These are phyloP conservation scores for Herpetotheres cachinnans DNA, from an alignment of 2,113 vertebrate species.

Conservation along the genomic window DNA sequence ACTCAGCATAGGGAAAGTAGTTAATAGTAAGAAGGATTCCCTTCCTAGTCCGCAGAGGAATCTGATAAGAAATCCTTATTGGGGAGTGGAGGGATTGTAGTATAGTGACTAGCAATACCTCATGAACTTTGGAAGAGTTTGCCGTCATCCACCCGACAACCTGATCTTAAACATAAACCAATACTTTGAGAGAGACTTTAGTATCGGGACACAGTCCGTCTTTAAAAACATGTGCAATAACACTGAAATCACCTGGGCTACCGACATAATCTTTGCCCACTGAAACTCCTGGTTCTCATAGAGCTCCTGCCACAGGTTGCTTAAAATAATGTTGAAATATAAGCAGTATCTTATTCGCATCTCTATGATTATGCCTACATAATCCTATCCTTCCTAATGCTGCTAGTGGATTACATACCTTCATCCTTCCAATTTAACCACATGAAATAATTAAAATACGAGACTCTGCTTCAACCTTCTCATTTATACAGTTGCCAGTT, in stretches of 20 bases:
- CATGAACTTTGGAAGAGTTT: not conserved
- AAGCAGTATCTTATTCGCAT: not conserved
- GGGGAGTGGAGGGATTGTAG: too few species aligned
- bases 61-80: not conserved
- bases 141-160: not conserved
- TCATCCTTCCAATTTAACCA: not conserved
- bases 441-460: not conserved
- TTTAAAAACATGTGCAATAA: accelerated
- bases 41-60: not conserved
- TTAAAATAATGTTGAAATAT: not conserved
- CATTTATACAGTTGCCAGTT: not conserved
- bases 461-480: not conserved
- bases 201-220: not conserved
- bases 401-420: not conserved
- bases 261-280: not conserved
- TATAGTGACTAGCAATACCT: not conserved
- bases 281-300: not conserved
- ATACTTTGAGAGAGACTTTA: not conserved
- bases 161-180: not conserved
- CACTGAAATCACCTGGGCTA: not conserved
- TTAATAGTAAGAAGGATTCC: not conserved
- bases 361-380: not conserved
- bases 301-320: not conserved
- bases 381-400: not conserved
- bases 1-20: not conserved